Conservation (phyloP, 2,113 vertebrate species). For the Actenoides lindsayi region DNA sequence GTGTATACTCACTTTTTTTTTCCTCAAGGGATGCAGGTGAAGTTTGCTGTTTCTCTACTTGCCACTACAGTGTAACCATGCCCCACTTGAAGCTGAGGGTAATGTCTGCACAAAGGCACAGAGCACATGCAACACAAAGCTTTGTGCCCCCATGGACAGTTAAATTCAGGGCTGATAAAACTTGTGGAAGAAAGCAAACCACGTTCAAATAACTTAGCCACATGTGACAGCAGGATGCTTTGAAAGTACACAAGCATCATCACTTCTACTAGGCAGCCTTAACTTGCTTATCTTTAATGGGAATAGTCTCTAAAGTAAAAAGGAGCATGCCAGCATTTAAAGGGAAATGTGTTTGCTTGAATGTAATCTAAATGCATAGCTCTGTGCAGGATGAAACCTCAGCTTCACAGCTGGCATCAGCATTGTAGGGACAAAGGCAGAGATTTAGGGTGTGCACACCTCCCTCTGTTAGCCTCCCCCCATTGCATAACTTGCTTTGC, state of each 20-base stretch:
- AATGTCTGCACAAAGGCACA: background rate
- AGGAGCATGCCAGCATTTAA: background rate
- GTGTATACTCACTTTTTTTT: background rate
- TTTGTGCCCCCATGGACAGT: background rate
- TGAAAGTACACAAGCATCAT: background rate
- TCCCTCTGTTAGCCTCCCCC: background rate
- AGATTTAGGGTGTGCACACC: background rate
- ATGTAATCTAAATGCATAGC: background rate
- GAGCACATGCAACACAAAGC: background rate
- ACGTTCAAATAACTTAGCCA: background rate
- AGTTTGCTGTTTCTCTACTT: background rate
- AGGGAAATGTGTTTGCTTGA: background rate
- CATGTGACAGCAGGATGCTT: background rate
- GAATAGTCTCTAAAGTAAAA: background rate
- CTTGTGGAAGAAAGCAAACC: background rate
- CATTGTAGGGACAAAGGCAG: background rate
- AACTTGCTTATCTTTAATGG: background rate
- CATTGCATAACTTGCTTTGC: background rate
- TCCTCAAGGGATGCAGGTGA: background rate
- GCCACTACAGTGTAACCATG: background rate
- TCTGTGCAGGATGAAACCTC: background rate
- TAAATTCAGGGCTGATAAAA: background rate
- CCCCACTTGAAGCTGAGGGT: background rate
- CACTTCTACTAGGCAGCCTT: background rate
- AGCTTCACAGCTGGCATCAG: background rate